Conservation (phyloP, 1,140 invertebrate species). For the Philotrypesis tridentata region DNA sequence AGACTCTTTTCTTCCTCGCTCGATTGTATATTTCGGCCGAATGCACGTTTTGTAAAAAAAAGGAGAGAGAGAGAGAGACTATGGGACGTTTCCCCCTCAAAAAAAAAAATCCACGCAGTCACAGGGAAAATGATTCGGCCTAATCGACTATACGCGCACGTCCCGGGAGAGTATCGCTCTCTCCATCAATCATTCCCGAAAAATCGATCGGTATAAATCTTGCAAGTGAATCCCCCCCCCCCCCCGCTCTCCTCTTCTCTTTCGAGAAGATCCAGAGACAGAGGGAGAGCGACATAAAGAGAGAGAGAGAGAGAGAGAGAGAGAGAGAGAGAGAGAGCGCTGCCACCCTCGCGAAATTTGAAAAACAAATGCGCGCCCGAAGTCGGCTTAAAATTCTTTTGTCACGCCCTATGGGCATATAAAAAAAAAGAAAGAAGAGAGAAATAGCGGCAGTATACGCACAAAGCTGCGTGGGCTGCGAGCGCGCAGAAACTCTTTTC, state of each 20-base stretch:
- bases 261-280: background rate
- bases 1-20: too few relatives aligned
- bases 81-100: too few relatives aligned
- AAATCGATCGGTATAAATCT: background rate
- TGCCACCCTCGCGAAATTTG: slow-evolving; percentile 11
- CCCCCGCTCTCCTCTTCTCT: too few relatives aligned
- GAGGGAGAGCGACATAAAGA: too few relatives aligned
- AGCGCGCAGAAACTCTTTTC: slow-evolving; percentile 3
- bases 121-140: background rate
- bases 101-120: slow-evolving; percentile 8
- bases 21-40: too few relatives aligned
- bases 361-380: slow-evolving; percentile 31
- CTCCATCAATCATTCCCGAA: background rate
- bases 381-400: slow-evolving; percentile 37
- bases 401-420: slow-evolving; percentile 16
- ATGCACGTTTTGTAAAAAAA: too few relatives aligned
- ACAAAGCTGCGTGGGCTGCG: background rate
- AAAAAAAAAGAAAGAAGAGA: background rate
- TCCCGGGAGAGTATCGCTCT: background rate
- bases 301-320: too few relatives aligned
- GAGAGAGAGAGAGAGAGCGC: too few relatives aligned
- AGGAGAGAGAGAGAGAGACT: too few relatives aligned
- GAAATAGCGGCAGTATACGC: background rate
- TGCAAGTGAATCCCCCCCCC: background rate
- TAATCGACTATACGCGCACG: background rate